Base-by-base conservation (phyloP, 1,140 invertebrate genomes). In the Aplysia californica region DNA sequence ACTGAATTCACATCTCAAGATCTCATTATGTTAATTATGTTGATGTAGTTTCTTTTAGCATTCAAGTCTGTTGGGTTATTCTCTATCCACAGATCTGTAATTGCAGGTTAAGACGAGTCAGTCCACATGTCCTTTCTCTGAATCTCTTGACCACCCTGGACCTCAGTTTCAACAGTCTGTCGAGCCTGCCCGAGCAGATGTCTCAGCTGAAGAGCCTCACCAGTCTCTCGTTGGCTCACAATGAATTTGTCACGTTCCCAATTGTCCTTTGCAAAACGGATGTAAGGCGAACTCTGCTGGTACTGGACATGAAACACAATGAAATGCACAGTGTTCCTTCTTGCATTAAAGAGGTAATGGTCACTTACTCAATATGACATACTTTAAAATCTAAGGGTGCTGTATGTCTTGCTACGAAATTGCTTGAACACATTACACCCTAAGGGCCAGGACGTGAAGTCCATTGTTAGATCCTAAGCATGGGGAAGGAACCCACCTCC, bases 291-390 rank as follows among this genome's bases (percentile, higher is more conserved):
- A 10, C 5, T 21, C 35, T 67, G 35, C 29, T 15, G 2, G 36
- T 18, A 39, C 38, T 67, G 31, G 65, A 67, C 26, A 26, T 67
- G 33, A 67, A 38, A 39, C 4, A 67, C 2, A 67, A 67, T 67
- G 65, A 67, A 23, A 38, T 67, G 36, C 5, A n/a, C 10, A 5
- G 33, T 20, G 3, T 67, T 29, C 65, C 65, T 15, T 10, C 33
- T 10, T 20, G 41, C 36, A 67, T 67, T 67, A 38, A 39, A 39
- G 41, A 67, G 65, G 65, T 67, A 4, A 67, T 29, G 18, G 58
- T 61, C n/a, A n/a, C n/a, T n/a, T n/a, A n/a, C n/a, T n/a, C n/a
- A n/a, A n/a, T n/a, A n/a, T n/a, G n/a, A n/a, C n/a, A n/a, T n/a
- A n/a, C n/a, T n/a, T n/a, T n/a, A n/a, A n/a, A n/a, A n/a, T n/a